Base-by-base conservation (phyloP, 2,113 vertebrate species). In the Leptobrachium leishanense region DNA sequence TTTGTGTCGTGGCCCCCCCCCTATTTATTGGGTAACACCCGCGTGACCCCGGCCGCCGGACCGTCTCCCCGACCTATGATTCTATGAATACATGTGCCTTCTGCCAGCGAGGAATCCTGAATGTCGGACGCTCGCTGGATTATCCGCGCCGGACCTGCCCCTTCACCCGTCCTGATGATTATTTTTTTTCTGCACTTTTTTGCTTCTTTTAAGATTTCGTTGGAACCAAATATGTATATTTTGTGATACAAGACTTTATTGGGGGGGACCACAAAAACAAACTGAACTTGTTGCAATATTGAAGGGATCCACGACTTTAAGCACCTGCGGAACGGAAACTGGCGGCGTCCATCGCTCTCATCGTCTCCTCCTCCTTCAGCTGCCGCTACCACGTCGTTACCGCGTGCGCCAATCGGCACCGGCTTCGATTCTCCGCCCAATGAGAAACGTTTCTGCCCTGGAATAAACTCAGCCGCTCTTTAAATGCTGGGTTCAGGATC, bases 211-310 rank as follows among this genome's bases (percentile, higher is more conserved):
- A 68, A 55, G 31, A 44, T 44, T 43, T 68, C 71, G 73, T 74
- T 74, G 46, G 46, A 74, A 81, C 78, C 78, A 81, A 81, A 81
- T 74, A 81, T 53, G 65, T 79, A 11, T 74, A 81, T 81, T 81
- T 81, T 81, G 71, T 81, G 72, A 81, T 74, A 74, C 11, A 65
- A 68, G 13, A 46, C 40, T 68, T 53, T 67, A 43, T 59, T 31
- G 63, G 63, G 63, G 63, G 77, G 41, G 74, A 73, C 70, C 55
- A 44, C 20, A 31, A 70, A 70, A 50, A 7, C 6, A 54, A 72
- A 54, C 69, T 31, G 10, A 9, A 2, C 54, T 72, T 72, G 9
- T 64, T 64, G n/a, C 62, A 64, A 64, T 64, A 39, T 64, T 31
- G 20, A 4, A 4, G 65, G 65, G 65, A 15, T 65, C 8, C 59